Evolutionary conservation across 2,888 invertebrate species (phyloP).

Genomic region (Tetranychus piercei): DNA sequence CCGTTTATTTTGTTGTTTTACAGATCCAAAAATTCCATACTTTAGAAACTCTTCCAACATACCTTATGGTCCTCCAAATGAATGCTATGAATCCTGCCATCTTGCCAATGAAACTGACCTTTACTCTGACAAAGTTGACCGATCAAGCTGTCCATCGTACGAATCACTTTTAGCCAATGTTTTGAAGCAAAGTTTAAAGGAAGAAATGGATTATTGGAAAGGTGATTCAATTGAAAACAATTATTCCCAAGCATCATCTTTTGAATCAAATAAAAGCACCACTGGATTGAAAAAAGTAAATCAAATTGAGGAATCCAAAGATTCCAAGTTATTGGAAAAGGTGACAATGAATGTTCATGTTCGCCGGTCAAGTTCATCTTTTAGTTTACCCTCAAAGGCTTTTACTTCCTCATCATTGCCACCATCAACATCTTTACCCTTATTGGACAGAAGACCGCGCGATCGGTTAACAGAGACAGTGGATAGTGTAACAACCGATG

Average conservation of each 20-base stretch:
- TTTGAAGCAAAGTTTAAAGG: neutral
- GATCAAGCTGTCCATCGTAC: neutral
- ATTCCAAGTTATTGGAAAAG: neutral
- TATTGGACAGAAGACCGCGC: neutral
- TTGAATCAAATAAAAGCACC: neutral
- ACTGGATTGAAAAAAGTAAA: too few relatives aligned
- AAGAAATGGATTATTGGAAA: conserved; percentile 2
- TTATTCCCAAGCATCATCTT: neutral
- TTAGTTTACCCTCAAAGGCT: neutral
- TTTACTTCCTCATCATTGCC: neutral
- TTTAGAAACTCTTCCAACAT: conserved; percentile 17
- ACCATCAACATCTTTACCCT: neutral
- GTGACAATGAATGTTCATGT: neutral
- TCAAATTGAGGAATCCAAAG: neutral
- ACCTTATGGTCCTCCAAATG: conserved; percentile 18
- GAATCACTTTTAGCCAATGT: neutral
- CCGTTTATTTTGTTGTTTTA: too few relatives aligned
- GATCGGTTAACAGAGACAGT: neutral
- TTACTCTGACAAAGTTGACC: neutral
- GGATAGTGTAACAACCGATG: neutral
- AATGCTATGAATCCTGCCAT: conserved; percentile 22
- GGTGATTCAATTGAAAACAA: neutral
- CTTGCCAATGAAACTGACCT: conserved; percentile 8
- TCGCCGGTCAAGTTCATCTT: neutral
- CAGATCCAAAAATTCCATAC: conserved; percentile 22